Percentiles rank a stretch among this genome's conserved stretches.
phyloP scores from a whole-genome alignment of 2,113 vertebrate genomes.

The Centropristis striata region DNA sequence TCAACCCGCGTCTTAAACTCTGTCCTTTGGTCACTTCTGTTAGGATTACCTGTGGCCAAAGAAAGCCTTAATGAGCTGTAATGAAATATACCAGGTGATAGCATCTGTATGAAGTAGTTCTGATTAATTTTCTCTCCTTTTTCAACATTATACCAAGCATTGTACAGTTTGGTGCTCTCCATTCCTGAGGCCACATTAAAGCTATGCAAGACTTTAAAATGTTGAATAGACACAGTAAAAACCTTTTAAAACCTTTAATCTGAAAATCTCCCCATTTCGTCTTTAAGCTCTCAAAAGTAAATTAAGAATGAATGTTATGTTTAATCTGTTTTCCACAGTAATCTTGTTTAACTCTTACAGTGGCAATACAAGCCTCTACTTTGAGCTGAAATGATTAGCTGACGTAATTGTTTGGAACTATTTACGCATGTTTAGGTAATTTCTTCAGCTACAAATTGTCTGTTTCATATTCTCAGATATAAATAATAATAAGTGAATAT shows the following conservation, averaged over 20 bases:
- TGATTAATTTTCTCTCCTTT: not conserved
- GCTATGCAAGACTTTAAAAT: not conserved
- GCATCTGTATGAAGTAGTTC: not conserved
- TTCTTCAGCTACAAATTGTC: not conserved
- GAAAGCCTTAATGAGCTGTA: slow-evolving; percentile 19
- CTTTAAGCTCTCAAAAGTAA: not conserved
- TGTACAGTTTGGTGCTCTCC: not conserved
- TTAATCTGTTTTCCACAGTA: not conserved
- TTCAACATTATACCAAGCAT: not conserved
- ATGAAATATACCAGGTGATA: slow-evolving; percentile 12
- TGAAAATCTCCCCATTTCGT: not conserved
- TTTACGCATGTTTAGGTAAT: not conserved
- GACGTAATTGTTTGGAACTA: no score
- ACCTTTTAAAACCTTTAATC: not conserved
- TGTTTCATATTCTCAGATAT: not conserved
- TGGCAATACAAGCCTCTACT: not conserved
- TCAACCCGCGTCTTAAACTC: slow-evolving; percentile 39
- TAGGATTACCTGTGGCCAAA: slow-evolving; percentile 27
- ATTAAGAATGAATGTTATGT: not conserved
- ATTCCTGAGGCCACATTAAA: not conserved
- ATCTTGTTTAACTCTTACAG: not conserved
- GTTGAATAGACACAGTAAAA: not conserved
- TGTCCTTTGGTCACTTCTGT: slow-evolving; percentile 28
- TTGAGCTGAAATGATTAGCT: not conserved
- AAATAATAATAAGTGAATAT: not conserved